phyloP scores from a whole-genome alignment of 2,888 invertebrate species.

The Formica aserva region DNA sequence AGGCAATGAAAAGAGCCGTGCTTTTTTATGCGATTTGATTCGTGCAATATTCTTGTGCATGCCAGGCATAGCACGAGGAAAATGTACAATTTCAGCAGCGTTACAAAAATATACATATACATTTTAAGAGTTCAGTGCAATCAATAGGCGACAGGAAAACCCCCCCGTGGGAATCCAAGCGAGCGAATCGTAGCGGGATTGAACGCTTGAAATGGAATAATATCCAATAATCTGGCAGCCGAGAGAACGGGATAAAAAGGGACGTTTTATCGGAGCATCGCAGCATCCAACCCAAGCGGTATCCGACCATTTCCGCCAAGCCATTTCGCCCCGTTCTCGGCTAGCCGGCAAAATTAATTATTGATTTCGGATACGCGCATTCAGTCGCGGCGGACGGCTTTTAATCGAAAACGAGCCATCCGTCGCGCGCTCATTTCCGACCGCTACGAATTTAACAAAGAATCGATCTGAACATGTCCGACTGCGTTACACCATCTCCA shows the following conservation, averaged over 20 bases:
- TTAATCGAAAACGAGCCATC: slow-evolving; percentile 83
- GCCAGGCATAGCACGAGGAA: slow-evolving; percentile 25
- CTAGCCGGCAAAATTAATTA: slow-evolving; percentile 84
- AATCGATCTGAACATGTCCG: slow-evolving; percentile 49
- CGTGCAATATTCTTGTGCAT: neutral
- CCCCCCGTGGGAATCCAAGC: slow-evolving; percentile 81
- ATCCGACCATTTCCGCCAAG: slow-evolving; percentile 76
- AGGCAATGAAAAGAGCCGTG: neutral
- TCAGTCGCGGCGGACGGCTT: slow-evolving; percentile 76
- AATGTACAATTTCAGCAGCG: slow-evolving; percentile 17
- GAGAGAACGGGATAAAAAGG: slow-evolving; percentile 82
- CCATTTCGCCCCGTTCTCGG: slow-evolving; percentile 61
- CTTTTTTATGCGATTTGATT: slow-evolving; percentile 23
- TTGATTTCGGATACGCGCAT: slow-evolving; percentile 85
- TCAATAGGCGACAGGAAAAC: slow-evolving; percentile 78
- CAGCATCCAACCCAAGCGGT: slow-evolving; percentile 76
- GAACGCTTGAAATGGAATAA: slow-evolving; percentile 86
- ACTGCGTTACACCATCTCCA: slow-evolving; percentile 32
- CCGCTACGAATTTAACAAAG: slow-evolving; percentile 67
- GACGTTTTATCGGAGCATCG: slow-evolving; percentile 84
- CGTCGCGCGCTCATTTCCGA: slow-evolving; percentile 67
- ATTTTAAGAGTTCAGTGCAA: slow-evolving; percentile 76
- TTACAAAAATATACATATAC: slow-evolving; percentile 9
- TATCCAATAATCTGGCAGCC: slow-evolving; percentile 85
- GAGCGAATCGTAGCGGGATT: slow-evolving; percentile 85